Conservation (phyloP, 2,797 vertebrate genomes). For the Hydrolagus colliei region DNA sequence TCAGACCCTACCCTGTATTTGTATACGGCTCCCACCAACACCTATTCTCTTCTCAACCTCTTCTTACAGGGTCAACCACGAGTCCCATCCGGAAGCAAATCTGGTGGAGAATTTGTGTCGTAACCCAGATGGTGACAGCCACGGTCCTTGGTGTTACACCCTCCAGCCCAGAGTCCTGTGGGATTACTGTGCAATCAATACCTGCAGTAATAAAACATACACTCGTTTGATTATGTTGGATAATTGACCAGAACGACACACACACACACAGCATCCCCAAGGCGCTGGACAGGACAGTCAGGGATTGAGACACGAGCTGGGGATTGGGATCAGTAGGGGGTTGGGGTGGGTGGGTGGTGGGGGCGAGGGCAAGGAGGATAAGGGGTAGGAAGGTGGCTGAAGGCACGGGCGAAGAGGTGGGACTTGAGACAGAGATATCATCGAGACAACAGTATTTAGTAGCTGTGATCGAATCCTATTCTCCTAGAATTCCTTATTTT, state of each 20-base stretch:
- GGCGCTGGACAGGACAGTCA: too few relatives aligned
- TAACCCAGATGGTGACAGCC: slow-evolving; percentile 84
- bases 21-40: too few relatives aligned
- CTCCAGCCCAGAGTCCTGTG: slow-evolving; percentile 80
- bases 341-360: too few relatives aligned
- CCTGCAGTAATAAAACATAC: slow-evolving; percentile 75
- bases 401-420: not conserved
- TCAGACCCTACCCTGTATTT: too few relatives aligned
- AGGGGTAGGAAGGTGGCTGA: not conserved
- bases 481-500: too few relatives aligned
- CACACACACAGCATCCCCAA: too few relatives aligned
- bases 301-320: too few relatives aligned
- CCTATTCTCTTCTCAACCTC: not conserved
- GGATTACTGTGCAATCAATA: slow-evolving; percentile 88
- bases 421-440: too few relatives aligned
- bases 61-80: slow-evolving; percentile 63
- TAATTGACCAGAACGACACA: too few relatives aligned
- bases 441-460: too few relatives aligned
- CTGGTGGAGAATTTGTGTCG: slow-evolving; percentile 87
- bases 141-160: slow-evolving; percentile 95
- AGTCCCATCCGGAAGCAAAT: slow-evolving; percentile 63
- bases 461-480: too few relatives aligned
- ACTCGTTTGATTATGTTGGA: not conserved
- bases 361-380: not conserved
- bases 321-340: not conserved